Conservation (phyloP, 2,888 invertebrate genomes). For the Hedya salicella region DNA sequence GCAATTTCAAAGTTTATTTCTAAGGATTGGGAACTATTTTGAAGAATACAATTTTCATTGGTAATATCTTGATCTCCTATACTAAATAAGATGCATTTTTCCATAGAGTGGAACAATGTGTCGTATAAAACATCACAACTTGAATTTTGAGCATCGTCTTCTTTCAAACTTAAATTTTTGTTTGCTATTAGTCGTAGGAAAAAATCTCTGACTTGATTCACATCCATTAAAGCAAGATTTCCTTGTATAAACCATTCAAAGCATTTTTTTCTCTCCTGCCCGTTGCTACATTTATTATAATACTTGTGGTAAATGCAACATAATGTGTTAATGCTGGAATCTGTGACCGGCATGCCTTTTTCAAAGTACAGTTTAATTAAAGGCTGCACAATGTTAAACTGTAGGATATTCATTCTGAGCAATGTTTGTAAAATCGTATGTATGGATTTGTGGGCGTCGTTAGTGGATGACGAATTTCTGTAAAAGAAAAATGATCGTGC, state of each 20-base stretch:
- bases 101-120: conserved; percentile 63
- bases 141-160: conserved; percentile 13
- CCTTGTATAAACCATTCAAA: conserved; percentile 66
- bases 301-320: conserved; percentile 63
- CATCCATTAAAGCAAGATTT: conserved; percentile 53
- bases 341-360: conserved; percentile 71
- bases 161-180: conserved; percentile 61
- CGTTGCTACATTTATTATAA: conserved; percentile 67
- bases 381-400: conserved; percentile 62
- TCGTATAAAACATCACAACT: conserved; percentile 55
- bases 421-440: conserved; percentile 69
- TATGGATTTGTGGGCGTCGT: conserved; percentile 60
- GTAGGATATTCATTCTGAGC: conserved; percentile 59
- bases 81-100: conserved; percentile 68
- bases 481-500: conserved; percentile 22
- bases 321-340: conserved; percentile 65
- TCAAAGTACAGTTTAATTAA: conserved; percentile 73
- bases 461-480: conserved; percentile 66
- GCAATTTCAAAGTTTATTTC: conserved; percentile 57
- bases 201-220: conserved; percentile 55
- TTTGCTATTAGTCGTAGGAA: conserved; percentile 64
- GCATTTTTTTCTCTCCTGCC: conserved; percentile 61
- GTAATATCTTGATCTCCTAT: conserved; percentile 66
- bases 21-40: conserved; percentile 46
- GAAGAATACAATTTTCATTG: conserved; percentile 25